phyloP scores from a whole-genome alignment of 2,888 invertebrate genomes.

The Agonopterix heracliana region DNA sequence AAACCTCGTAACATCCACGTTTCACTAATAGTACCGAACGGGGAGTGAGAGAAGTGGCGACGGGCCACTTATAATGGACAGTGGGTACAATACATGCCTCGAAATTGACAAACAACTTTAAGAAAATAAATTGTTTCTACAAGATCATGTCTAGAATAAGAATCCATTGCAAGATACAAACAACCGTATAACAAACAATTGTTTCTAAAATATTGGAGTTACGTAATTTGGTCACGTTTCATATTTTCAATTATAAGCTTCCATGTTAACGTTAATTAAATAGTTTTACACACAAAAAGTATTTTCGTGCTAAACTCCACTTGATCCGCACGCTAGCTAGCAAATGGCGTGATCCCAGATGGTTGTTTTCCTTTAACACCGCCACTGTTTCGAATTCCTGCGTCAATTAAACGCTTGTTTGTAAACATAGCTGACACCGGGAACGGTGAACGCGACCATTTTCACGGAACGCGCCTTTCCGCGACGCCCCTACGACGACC shows the following conservation, averaged over 20 bases:
- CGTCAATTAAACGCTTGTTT: conserved; percentile 65
- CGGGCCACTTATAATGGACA: no score
- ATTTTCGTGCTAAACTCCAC: conserved; percentile 24
- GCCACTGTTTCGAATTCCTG: conserved; percentile 60
- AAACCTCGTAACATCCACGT: no score
- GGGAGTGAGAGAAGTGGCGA: no score
- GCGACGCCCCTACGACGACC: conserved; percentile 24
- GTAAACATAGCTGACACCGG: conserved; percentile 54
- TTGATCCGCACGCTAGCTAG: conserved; percentile 19
- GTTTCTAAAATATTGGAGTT: background rate
- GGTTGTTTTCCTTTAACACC: conserved; percentile 52
- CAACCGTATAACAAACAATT: no score
- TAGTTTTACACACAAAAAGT: conserved; percentile 14
- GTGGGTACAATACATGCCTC: no score
- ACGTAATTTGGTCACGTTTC: no score
- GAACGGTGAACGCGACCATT: conserved; percentile 34
- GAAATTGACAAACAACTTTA: no score
- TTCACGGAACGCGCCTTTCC: conserved; percentile 49
- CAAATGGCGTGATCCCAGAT: conserved; percentile 27
- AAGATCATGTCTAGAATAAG: no score
- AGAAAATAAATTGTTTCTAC: no score
- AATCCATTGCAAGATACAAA: no score
- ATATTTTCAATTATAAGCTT: no score
- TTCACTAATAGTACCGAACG: no score
- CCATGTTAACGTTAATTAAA: conserved; percentile 1